Conservation (phyloP, 2,797 vertebrate genomes). For the Pangasius macronema region DNA sequence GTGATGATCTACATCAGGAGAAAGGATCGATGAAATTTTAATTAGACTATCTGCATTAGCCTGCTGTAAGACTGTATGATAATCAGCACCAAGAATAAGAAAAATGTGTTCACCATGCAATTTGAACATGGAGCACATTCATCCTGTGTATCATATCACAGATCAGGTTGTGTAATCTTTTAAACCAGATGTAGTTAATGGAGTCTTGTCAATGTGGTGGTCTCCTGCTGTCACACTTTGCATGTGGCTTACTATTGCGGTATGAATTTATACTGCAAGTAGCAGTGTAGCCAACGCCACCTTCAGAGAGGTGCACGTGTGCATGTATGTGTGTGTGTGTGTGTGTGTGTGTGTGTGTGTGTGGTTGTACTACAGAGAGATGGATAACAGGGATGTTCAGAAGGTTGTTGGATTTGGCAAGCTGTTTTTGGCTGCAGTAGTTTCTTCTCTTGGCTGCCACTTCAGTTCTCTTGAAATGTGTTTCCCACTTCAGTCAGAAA, state of each 20-base stretch:
- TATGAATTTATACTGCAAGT: conserved; percentile 10
- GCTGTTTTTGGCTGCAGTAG: conserved; percentile 16
- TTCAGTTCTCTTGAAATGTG: conserved; percentile 2
- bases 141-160: not conserved
- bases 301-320: conserved; percentile 1
- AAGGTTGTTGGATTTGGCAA: conserved; percentile 36
- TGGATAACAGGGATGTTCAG: conserved; percentile 26
- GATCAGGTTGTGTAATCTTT: not conserved
- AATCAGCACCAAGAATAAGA: not conserved
- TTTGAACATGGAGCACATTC: not conserved
- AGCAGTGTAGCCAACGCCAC: conserved; percentile 12
- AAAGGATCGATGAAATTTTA: not conserved
- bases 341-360: not conserved
- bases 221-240: not conserved
- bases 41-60: not conserved
- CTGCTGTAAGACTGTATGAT: not conserved
- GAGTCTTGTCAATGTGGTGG: not conserved
- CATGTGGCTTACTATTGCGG: not conserved
- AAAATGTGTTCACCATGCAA: not conserved
- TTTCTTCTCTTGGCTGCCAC: conserved; percentile 13
- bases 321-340: not conserved
- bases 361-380: conserved; percentile 17
- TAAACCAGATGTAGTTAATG: not conserved
- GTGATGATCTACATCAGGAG: not conserved
- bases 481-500: conserved; percentile 21